Base-by-base conservation (phyloP, 1,140 invertebrate species). In the Zaprionus taronus region DNA sequence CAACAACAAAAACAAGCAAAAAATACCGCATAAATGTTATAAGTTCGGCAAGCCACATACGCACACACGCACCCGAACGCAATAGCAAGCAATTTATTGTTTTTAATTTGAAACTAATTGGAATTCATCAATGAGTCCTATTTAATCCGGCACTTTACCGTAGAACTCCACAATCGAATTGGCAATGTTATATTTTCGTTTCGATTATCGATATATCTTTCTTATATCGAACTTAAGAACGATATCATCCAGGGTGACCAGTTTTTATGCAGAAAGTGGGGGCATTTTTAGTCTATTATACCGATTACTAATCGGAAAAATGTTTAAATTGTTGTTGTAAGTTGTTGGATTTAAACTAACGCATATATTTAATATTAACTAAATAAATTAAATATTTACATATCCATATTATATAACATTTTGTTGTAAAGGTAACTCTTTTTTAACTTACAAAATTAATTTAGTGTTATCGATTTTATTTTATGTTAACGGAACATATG, bases 111-210 rank as follows among this genome's bases (percentile, higher is more conserved):
- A 11, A 38, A 65, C 49, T 63, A 70, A 63, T 63, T 76, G 61
- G 36, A 26, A 55, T 64, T 38, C 41, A 47, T 51, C 55, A 76
- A 53, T 41, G 71, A 60, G 60, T 47, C 20, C 20, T 65, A 67
- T 49, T 71, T 60, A 53, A 28, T 76, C 73, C 73, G 73, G 68
- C 61, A 44, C 71, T 68, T 73, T 73, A 73, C 68, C 73, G 68
- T 47, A 72, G 73, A 76, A 76, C 73, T 71, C 47, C 68, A 17
- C 68, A 72, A 72, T 72, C 68, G 73, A 72, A 76, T 72, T 76
- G 68, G 20, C 36, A 76, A 58, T 72, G 57, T 44, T 61, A 51
- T 34, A 55, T 55, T 55, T 51, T 26, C 53, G 58, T 28, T 67
- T 28, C 7, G 34, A 31, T 55, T 73, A 68, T 68, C 72, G 69